Conservation (phyloP, 2,888 invertebrate species). For the Cartodere bifasciata region DNA sequence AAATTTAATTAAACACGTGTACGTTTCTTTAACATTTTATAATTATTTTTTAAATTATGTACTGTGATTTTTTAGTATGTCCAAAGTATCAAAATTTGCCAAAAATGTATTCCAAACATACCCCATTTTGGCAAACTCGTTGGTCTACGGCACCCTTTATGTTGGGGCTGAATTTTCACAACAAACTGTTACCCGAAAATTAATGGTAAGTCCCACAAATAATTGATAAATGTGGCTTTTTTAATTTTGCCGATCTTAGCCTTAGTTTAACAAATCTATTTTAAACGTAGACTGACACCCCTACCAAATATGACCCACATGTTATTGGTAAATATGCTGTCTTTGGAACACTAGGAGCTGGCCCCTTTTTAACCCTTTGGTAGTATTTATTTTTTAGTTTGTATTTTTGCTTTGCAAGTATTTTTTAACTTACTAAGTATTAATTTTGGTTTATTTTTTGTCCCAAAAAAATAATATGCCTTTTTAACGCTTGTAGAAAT, state of each 20-base stretch:
- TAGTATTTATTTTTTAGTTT: slow-evolving; percentile 27
- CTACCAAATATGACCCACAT: slow-evolving; percentile 37
- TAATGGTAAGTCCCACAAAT: slow-evolving; percentile 42
- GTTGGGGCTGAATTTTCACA: slow-evolving; percentile 70
- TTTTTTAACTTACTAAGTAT: background rate
- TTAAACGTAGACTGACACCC: slow-evolving; percentile 26
- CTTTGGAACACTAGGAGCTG: slow-evolving; percentile 46
- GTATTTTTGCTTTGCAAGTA: slow-evolving; percentile 4
- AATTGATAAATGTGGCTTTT: too few species aligned
- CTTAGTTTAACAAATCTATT: too few species aligned
- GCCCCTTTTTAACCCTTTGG: slow-evolving; percentile 50
- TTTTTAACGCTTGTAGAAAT: too few species aligned
- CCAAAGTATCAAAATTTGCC: too few species aligned
- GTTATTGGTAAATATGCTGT: slow-evolving; percentile 45
- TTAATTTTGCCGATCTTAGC: too few species aligned
- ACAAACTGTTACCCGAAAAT: slow-evolving; percentile 55
- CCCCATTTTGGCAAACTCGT: slow-evolving; percentile 39
- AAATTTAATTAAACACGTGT: too few species aligned
- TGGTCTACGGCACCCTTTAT: slow-evolving; percentile 65
- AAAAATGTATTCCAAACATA: slow-evolving; percentile 35
- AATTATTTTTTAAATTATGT: too few species aligned
- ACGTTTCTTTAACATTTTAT: too few species aligned
- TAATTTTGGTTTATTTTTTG: too few species aligned
- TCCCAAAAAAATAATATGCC: too few species aligned
- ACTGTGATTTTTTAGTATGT: too few species aligned